phyloP scores from a whole-genome alignment of 2,888 invertebrate species.

The Orthosia gracilis region DNA sequence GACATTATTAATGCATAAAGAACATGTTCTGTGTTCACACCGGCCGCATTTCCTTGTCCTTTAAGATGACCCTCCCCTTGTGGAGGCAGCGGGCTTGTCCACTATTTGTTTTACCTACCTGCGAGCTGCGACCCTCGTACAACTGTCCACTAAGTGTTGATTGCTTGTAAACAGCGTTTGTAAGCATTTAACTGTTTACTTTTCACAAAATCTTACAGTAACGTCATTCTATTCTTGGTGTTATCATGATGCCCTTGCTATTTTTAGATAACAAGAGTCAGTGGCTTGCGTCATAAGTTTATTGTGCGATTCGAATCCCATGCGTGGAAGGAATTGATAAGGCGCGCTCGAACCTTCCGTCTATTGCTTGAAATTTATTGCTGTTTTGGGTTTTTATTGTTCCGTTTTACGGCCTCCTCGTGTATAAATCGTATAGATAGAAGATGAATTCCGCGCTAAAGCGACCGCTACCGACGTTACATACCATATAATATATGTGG shows the following conservation, averaged over 20 bases:
- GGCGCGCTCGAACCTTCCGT: conserved; percentile 90
- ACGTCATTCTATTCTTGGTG: conserved; percentile 49
- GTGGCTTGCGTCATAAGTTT: conserved; percentile 88
- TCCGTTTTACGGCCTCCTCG: conserved; percentile 91
- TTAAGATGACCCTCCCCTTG: conserved; percentile 86
- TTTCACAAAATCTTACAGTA: conserved; percentile 65
- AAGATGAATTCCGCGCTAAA: conserved; percentile 89
- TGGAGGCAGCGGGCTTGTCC: conserved; percentile 82
- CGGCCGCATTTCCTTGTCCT: conserved; percentile 86
- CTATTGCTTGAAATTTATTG: conserved; percentile 91
- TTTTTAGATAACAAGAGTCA: conserved; percentile 64
- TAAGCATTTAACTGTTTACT: conserved; percentile 70
- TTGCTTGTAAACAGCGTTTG: conserved; percentile 88
- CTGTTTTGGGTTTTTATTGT: conserved; percentile 92
- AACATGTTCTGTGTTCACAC: conserved; percentile 82
- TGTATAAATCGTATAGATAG: conserved; percentile 91
- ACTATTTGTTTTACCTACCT: conserved; percentile 89
- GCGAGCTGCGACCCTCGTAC: conserved; percentile 87
- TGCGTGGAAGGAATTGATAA: conserved; percentile 91
- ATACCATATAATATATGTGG: conserved; percentile 83
- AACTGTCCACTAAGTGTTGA: conserved; percentile 90
- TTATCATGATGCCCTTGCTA: conserved; percentile 42
- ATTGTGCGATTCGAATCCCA: conserved; percentile 86
- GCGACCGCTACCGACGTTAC: conserved; percentile 84
- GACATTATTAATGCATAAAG: conserved; percentile 89